A percentile compares a stretch with the other conserved stretches of the same genome.
phyloP scores from a whole-genome alignment of 2,888 invertebrate genomes.

The Lissonota sp. region DNA sequence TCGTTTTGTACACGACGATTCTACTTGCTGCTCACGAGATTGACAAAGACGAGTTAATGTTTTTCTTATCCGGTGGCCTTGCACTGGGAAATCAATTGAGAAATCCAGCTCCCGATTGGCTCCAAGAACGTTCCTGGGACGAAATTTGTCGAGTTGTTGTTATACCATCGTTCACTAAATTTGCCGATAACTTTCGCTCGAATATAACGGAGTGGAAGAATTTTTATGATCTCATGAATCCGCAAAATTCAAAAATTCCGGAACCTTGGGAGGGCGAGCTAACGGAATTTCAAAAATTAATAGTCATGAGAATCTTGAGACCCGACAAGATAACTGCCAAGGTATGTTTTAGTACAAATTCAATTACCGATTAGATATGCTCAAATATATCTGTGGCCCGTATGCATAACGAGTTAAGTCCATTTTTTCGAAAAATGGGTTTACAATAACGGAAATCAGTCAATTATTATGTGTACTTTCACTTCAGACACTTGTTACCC shows the following conservation, averaged over 20 bases:
- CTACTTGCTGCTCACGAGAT: constrained; percentile 86
- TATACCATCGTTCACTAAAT: constrained; percentile 85
- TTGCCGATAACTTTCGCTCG: constrained; percentile 86
- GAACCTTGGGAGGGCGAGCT: constrained; percentile 87
- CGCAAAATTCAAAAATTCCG: constrained; percentile 87
- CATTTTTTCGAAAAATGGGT: too few species aligned
- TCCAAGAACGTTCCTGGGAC: constrained; percentile 91
- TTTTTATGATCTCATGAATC: constrained; percentile 88
- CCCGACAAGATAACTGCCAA: constrained; percentile 89
- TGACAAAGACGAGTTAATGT: constrained; percentile 87
- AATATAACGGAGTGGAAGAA: constrained; percentile 86
- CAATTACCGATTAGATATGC: too few species aligned
- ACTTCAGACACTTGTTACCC: too few species aligned
- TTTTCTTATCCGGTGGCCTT: constrained; percentile 92
- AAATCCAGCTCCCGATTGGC: constrained; percentile 89
- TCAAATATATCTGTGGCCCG: too few species aligned
- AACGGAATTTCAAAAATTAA: constrained; percentile 89
- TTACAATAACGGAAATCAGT: too few species aligned
- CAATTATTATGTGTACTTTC: too few species aligned
- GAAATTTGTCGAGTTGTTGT: constrained; percentile 89
- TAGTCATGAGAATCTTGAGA: constrained; percentile 89
- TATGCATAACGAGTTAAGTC: too few species aligned
- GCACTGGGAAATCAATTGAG: constrained; percentile 87
- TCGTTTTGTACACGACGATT: constrained; percentile 91
- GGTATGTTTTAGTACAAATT: constrained; percentile 56